Evolutionary conservation across 2,888 invertebrate species (phyloP), one percentile per base, ranked within the genome.

Genomic region (Tinea semifulvella): DNA sequence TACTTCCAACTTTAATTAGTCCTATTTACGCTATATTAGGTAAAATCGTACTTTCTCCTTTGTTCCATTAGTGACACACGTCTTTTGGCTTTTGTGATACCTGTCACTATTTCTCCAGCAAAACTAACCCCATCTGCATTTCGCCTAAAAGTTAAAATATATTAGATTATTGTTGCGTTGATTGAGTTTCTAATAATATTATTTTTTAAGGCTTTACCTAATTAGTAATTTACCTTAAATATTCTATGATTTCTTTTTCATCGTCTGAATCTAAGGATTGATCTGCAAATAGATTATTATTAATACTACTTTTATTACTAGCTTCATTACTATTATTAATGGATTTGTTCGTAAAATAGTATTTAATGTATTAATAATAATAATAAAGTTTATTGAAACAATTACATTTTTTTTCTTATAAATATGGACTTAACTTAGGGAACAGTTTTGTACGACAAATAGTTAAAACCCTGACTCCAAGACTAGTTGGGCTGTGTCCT

Each of bases 51-150:
- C 74, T 53, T 57, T 53, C 52, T 18, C 46, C 56, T n/a, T n/a
- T n/a, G n/a, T n/a, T n/a, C n/a, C n/a, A n/a, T n/a, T n/a, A n/a
- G n/a, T n/a, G n/a, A n/a, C n/a, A n/a, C n/a, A n/a, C 6, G 26
- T 26, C 14, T 13, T 31, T 31, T 11, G 2, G 54, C 56, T 52
- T 54, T 56, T 5, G 68, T 70, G 7, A 79, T 69, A 2, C 45
- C 49, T 47, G 51, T 67, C 11, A 79, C 52, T 4, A 64, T 36
- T 11, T 47, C 55, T 1, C 77, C 79, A 2, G 71, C 71, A 49
- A 74, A 77, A 51, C 77, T 76, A 10, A 67, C 62, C 2, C 55
- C 55, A 45, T 72, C 76, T 1, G 56, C 54, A 44, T 70, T 55
- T 0, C 51, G 40, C 46, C 77, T 76, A 19, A 22, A 40, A 38